Percentiles rank a stretch among this genome's conserved stretches.
Conservation (phyloP, 2,888 invertebrate genomes). For the Coelinius sp. region DNA sequence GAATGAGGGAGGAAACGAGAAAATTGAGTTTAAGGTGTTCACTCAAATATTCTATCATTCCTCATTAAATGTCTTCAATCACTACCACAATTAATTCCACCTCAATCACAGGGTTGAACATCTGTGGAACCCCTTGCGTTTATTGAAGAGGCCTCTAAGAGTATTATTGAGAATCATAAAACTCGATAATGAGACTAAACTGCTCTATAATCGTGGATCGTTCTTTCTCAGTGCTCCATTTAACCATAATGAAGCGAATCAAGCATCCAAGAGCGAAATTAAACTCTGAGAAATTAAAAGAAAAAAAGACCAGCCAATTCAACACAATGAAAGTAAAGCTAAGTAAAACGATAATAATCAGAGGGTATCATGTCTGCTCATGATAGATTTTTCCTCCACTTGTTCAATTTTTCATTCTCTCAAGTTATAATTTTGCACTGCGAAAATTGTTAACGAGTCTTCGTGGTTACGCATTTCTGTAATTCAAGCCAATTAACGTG, state of each 20-base stretch:
- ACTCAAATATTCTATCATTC: background rate
- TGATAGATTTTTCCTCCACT: background rate
- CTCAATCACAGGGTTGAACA: background rate
- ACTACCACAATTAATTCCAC: background rate
- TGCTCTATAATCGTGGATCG: constrained; percentile 35
- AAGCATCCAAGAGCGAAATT: background rate
- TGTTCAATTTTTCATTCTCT: constrained; percentile 21
- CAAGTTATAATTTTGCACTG: constrained; percentile 45
- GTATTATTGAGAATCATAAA: constrained; percentile 13
- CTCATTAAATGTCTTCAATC: background rate
- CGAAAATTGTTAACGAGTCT: constrained; percentile 49
- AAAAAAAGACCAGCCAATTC: background rate
- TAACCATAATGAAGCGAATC: constrained; percentile 18
- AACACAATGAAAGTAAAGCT: background rate
- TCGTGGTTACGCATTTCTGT: constrained; percentile 53
- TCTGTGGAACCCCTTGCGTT: background rate
- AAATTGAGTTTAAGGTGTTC: background rate
- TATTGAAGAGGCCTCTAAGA: background rate
- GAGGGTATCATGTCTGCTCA: background rate
- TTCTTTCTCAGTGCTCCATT: constrained; percentile 30
- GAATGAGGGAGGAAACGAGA: background rate
- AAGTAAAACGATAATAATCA: background rate
- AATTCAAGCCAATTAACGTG: constrained; percentile 59
- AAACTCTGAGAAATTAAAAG: background rate
- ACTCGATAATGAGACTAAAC: background rate